These are phyloP conservation scores for Balaeniceps rex DNA, from an alignment of 2,113 vertebrate genomes.

Conservation along the genomic window DNA sequence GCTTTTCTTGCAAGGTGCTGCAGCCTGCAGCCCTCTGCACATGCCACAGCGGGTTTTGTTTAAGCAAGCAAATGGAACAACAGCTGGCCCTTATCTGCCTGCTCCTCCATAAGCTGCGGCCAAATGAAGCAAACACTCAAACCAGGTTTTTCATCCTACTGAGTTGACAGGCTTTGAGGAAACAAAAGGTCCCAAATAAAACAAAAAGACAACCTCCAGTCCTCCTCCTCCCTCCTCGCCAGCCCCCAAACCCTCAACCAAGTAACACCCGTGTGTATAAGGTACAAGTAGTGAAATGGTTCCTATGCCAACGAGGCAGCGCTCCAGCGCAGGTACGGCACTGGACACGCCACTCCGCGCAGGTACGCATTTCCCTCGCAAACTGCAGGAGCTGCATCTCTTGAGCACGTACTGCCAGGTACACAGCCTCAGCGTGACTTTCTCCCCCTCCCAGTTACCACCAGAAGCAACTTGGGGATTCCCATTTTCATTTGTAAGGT, in stretches of 20 bases:
- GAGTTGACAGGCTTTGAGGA: slow-evolving; percentile 13
- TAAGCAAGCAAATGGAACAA: slow-evolving; percentile 8
- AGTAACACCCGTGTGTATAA: background rate
- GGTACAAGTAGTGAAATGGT: background rate
- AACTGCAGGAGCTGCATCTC: background rate
- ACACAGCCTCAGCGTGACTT: accelerated
- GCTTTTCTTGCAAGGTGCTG: background rate
- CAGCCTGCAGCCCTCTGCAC: background rate
- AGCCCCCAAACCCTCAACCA: background rate
- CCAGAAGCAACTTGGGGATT: background rate
- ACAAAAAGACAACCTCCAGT: background rate
- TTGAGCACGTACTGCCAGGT: accelerated
- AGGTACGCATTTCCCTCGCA: accelerated
- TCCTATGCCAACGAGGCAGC: background rate
- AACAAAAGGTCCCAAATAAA: background rate
- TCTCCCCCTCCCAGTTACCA: background rate
- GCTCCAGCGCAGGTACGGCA: background rate
- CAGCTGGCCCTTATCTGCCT: slow-evolving; percentile 37
- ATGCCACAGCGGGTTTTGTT: background rate
- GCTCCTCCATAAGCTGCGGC: background rate
- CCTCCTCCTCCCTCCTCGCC: background rate
- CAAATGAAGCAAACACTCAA: background rate
- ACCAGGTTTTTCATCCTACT: slow-evolving; percentile 11
- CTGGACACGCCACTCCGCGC: accelerated
- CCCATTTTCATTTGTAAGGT: accelerated